phyloP scores from a whole-genome alignment of 2,113 vertebrate species.

The Cromileptes altivelis region DNA sequence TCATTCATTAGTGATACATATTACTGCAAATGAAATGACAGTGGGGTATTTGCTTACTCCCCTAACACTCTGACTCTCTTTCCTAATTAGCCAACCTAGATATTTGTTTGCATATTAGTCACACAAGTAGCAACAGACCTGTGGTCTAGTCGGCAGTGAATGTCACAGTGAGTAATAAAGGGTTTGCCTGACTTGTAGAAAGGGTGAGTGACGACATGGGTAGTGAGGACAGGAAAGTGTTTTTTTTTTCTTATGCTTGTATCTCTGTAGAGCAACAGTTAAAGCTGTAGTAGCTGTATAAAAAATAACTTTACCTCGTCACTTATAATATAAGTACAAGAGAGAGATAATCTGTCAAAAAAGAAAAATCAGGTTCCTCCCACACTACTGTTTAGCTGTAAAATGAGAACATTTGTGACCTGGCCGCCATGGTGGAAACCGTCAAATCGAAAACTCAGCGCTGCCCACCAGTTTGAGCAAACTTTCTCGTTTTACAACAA shows the following conservation, averaged over 20 bases:
- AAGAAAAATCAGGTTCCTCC: too few species aligned
- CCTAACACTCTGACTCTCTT: neutral
- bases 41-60: neutral
- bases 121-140: slow-evolving; percentile 10
- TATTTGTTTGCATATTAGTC: slow-evolving; percentile 34
- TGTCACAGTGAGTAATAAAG: slow-evolving; percentile 37
- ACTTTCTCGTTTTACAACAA: too few species aligned
- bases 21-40: neutral
- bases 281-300: too few species aligned
- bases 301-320: too few species aligned
- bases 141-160: neutral
- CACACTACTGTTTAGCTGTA: too few species aligned
- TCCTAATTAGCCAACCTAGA: neutral
- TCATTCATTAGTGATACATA: slow-evolving; percentile 1
- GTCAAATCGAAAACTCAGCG: too few species aligned
- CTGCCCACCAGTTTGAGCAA: too few species aligned
- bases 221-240: neutral
- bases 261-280: neutral
- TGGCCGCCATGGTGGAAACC: too few species aligned
- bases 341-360: too few species aligned
- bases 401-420: too few species aligned
- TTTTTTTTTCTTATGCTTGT: neutral
- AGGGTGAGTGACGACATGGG: neutral
- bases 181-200: neutral
- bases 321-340: too few species aligned